These are phyloP conservation scores for Orientallactaga bullata DNA, from an alignment of 2,113 vertebrate species.

Conservation along the genomic window DNA sequence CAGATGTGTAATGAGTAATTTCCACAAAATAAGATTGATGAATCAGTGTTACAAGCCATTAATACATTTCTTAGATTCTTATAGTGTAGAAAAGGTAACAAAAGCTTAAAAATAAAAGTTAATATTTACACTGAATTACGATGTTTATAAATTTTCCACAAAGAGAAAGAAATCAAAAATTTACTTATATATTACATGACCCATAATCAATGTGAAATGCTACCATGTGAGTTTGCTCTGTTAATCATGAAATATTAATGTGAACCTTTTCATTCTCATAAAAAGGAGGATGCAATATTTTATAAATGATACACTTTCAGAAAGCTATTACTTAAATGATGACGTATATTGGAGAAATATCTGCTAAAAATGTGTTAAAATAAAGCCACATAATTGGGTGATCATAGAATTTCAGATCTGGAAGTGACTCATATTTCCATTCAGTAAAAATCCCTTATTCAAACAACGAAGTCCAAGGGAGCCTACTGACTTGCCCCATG, in stretches of 20 bases:
- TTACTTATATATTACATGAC: neutral
- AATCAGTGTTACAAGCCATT: neutral
- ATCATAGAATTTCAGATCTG: neutral
- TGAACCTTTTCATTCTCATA: constrained; percentile 3
- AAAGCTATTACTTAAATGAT: neutral
- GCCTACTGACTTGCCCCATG: neutral
- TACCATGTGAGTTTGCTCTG: neutral
- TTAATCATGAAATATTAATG: neutral
- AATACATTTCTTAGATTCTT: neutral
- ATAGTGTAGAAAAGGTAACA: neutral
- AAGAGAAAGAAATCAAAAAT: neutral
- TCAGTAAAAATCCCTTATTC: neutral
- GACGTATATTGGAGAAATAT: neutral
- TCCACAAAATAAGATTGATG: neutral
- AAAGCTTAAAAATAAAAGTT: neutral
- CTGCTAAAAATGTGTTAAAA: neutral
- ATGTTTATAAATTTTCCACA: neutral
- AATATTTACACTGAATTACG: constrained; percentile 5
- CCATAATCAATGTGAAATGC: neutral
- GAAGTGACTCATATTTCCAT: neutral
- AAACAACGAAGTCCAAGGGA: constrained; percentile 7
- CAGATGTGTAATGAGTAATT: neutral
- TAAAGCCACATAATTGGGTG: neutral
- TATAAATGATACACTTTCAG: neutral
- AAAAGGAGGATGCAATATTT: neutral